These are phyloP conservation scores for Pterophyllum scalare DNA, from an alignment of 2,113 vertebrate genomes.

Conservation along the genomic window DNA sequence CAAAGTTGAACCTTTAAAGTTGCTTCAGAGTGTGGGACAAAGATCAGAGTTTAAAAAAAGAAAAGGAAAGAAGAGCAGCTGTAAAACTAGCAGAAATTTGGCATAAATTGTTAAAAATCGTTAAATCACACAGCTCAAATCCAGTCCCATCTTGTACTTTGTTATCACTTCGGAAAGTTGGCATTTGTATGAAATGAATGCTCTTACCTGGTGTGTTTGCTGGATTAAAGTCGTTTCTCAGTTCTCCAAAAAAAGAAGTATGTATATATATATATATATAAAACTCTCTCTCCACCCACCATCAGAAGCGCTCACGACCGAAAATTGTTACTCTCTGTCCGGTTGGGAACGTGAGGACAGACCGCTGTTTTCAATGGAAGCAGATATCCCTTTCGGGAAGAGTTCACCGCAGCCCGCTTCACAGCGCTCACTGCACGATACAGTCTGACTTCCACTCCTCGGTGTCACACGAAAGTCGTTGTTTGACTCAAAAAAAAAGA, in stretches of 20 bases:
- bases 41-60: neutral
- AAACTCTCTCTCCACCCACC: slow-evolving; percentile 28
- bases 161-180: neutral
- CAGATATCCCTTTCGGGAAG: neutral
- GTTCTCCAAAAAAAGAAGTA: slow-evolving; percentile 13
- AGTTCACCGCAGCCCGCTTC: neutral
- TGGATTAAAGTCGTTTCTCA: slow-evolving; percentile 9
- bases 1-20: neutral
- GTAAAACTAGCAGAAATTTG: neutral
- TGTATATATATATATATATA: too few relatives aligned
- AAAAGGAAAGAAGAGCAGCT: neutral
- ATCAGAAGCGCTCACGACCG: slow-evolving; percentile 31
- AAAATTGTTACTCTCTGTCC: slow-evolving; percentile 33
- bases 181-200: neutral
- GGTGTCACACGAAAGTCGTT: neutral
- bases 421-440: neutral
- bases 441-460: neutral
- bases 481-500: neutral
- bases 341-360: slow-evolving; percentile 1
- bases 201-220: slow-evolving; percentile 41
- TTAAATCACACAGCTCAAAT: neutral
- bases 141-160: neutral
- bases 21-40: neutral
- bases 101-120: neutral
- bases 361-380: slow-evolving; percentile 11